Evolutionary conservation across 1,140 invertebrate genomes (phyloP).

Genomic region (Drusus annulatus): DNA sequence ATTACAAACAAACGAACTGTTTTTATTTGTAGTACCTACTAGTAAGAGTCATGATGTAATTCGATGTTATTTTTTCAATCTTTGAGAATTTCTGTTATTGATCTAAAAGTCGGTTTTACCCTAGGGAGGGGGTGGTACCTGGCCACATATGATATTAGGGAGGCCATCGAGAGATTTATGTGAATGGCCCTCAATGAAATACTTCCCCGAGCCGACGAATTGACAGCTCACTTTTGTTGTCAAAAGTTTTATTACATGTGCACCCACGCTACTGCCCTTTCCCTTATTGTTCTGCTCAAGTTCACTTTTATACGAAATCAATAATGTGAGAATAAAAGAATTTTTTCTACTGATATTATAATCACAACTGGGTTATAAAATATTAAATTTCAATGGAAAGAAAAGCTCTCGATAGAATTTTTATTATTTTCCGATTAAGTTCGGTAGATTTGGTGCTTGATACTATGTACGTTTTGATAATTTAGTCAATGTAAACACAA

Average conservation of each 20-base stretch:
- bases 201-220: conserved; percentile 58
- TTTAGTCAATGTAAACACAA: too few species aligned
- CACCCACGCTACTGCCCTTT: conserved; percentile 48
- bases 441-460: too few species aligned
- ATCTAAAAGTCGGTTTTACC: background rate
- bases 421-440: too few species aligned
- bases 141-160: conserved; percentile 52
- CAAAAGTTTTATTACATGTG: conserved; percentile 59
- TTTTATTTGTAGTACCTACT: too few species aligned
- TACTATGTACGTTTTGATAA: too few species aligned
- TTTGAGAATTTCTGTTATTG: conserved; percentile 24
- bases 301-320: conserved; percentile 56
- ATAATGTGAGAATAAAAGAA: conserved; percentile 29
- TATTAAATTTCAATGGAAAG: too few species aligned
- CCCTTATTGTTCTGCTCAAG: conserved; percentile 34
- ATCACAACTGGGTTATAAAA: too few species aligned
- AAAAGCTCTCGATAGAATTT: too few species aligned
- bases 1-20: too few species aligned
- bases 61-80: too few species aligned
- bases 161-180: conserved; percentile 57
- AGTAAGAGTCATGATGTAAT: too few species aligned
- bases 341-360: too few species aligned
- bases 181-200: conserved; percentile 57
- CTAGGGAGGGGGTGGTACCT: conserved; percentile 42
- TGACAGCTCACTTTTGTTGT: conserved; percentile 60